These are phyloP conservation scores for Ophonus ardosiacus DNA, from an alignment of 2,888 invertebrate genomes.

Conservation along the genomic window DNA sequence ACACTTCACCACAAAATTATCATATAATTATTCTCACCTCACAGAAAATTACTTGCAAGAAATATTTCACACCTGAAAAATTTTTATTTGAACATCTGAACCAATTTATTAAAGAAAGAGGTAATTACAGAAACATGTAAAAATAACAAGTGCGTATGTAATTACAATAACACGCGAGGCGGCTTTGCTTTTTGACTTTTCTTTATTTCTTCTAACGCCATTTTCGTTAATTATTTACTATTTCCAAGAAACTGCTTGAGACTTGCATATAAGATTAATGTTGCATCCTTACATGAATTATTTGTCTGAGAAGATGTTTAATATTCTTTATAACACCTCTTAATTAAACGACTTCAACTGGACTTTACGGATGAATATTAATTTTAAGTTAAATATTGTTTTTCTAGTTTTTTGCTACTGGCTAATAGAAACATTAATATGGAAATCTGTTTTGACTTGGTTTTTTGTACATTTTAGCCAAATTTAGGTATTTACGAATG, in stretches of 20 bases:
- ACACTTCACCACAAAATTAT: constrained; percentile 17
- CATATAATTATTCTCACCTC: constrained; percentile 10
- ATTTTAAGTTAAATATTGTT: constrained; percentile 1
- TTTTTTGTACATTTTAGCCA: constrained; percentile 19
- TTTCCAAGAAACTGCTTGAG: constrained; percentile 24
- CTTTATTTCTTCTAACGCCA: constrained; percentile 25
- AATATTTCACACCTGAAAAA: neutral
- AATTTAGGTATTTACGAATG: constrained; percentile 13
- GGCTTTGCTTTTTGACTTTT: constrained; percentile 7
- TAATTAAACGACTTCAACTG: constrained; percentile 4
- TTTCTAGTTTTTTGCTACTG: constrained; percentile 27
- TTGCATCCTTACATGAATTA: constrained; percentile 8
- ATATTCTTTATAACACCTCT: constrained; percentile 33
- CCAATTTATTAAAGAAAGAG: neutral
- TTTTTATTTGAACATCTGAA: neutral
- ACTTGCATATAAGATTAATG: constrained; percentile 32
- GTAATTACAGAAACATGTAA: constrained; percentile 2
- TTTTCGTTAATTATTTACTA: constrained; percentile 41
- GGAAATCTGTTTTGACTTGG: constrained; percentile 1
- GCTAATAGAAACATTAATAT: constrained; percentile 30
- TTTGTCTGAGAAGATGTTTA: constrained; percentile 15
- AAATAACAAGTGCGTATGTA: neutral
- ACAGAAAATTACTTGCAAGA: neutral
- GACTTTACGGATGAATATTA: constrained; percentile 21
- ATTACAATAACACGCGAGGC: constrained; percentile 27